Evolutionary conservation across 2,797 vertebrate genomes (phyloP).

Genomic region (Clarias fuscus): DNA sequence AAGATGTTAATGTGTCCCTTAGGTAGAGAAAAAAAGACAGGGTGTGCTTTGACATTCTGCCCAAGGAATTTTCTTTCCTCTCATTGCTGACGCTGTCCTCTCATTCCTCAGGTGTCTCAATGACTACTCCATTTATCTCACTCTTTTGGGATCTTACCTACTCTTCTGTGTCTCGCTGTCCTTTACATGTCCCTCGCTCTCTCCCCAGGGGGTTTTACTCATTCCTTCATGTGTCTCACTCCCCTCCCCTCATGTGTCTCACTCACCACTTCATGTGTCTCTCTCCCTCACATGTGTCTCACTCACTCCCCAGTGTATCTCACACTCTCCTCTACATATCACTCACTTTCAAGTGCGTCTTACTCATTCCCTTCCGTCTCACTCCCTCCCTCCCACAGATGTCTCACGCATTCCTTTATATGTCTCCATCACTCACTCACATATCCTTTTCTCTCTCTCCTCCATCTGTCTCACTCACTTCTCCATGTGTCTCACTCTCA

Average conservation of each 20-base stretch:
- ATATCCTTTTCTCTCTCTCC: not conserved
- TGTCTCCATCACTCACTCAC: not conserved
- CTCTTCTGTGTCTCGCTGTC: not conserved
- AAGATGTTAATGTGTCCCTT: conserved; percentile 62
- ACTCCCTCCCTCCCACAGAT: not conserved
- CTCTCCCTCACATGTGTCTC: not conserved
- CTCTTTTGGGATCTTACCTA: not conserved
- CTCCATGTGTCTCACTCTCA: not conserved
- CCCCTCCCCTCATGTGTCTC: not conserved
- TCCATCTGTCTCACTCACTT: not conserved
- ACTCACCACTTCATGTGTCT: not conserved
- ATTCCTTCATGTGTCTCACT: not conserved
- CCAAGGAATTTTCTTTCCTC: conserved; percentile 47
- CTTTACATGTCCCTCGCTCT: not conserved
- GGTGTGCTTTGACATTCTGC: conserved; percentile 61
- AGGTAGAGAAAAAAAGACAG: conserved; percentile 61
- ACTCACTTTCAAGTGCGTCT: not conserved
- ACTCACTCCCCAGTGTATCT: not conserved
- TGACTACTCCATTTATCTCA: not conserved
- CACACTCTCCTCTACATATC: not conserved
- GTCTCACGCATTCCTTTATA: not conserved
- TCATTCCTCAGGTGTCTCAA: not conserved
- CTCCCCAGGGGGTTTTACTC: not conserved
- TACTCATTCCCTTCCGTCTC: not conserved
- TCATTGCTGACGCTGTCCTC: not conserved